Evolutionary conservation across 2,888 invertebrate species (phyloP).

Genomic region (Alentia gelatinosa): DNA sequence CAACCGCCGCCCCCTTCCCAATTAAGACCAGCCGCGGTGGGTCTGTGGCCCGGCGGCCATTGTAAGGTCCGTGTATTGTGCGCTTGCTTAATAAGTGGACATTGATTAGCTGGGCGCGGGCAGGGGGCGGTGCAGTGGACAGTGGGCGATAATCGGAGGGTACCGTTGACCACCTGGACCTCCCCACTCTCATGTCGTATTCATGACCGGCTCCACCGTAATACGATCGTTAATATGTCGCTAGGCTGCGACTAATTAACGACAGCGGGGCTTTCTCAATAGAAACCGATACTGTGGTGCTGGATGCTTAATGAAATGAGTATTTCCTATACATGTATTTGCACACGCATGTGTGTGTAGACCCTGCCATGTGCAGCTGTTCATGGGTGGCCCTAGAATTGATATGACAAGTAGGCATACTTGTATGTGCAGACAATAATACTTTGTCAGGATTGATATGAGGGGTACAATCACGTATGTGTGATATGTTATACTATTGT

Average conservation of each 20-base stretch:
- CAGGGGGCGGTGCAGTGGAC: not conserved
- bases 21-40: not conserved
- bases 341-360: too few relatives aligned
- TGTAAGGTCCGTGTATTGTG: not conserved
- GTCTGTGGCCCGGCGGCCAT: not conserved
- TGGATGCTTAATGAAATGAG: not conserved
- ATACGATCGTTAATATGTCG: not conserved
- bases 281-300: not conserved
- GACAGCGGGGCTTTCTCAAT: not conserved
- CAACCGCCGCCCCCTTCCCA: not conserved
- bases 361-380: too few relatives aligned
- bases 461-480: too few relatives aligned
- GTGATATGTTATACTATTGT: too few relatives aligned
- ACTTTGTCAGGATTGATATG: too few relatives aligned
- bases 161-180: not conserved
- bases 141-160: not conserved
- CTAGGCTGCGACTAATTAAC: not conserved
- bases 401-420: too few relatives aligned
- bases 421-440: too few relatives aligned
- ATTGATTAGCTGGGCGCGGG: not conserved
- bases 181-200: not conserved
- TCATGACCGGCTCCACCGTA: not conserved
- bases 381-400: too few relatives aligned
- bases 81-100: not conserved
- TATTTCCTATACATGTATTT: not conserved